These are phyloP conservation scores for Parthenolecanium corni DNA, from an alignment of 2,888 invertebrate species.

Conservation along the genomic window DNA sequence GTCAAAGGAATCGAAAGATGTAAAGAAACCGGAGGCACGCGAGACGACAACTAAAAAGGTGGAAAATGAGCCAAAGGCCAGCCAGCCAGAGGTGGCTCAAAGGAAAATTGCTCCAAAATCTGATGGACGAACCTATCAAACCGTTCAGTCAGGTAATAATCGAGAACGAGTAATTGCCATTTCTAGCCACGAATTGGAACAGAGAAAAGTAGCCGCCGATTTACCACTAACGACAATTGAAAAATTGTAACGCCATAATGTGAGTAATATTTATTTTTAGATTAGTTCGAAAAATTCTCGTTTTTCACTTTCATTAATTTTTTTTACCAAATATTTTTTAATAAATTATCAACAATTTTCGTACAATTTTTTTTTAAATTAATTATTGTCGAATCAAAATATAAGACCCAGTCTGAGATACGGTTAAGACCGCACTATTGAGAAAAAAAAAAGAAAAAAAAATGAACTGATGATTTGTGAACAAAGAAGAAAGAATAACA, in stretches of 20 bases:
- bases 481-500: too few relatives aligned
- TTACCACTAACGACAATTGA: slow-evolving; percentile 8
- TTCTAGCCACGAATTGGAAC: slow-evolving; percentile 8
- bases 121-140: slow-evolving; percentile 15
- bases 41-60: slow-evolving; percentile 10
- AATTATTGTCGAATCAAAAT: too few relatives aligned
- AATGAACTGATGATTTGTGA: too few relatives aligned
- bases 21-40: not conserved
- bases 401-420: too few relatives aligned
- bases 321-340: too few relatives aligned
- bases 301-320: too few relatives aligned
- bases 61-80: slow-evolving; percentile 4
- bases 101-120: not conserved
- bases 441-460: too few relatives aligned
- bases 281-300: too few relatives aligned
- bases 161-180: slow-evolving; percentile 15
- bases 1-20: slow-evolving; percentile 16
- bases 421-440: too few relatives aligned
- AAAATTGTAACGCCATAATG: slow-evolving; percentile 11
- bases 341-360: too few relatives aligned
- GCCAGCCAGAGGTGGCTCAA: slow-evolving; percentile 1
- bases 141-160: slow-evolving; percentile 14
- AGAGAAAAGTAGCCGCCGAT: slow-evolving; percentile 1
- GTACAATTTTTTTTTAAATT: too few relatives aligned
- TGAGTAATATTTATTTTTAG: slow-evolving; percentile 1